Conservation (phyloP, 2,797 vertebrate species). For the Danionella dracula region DNA sequence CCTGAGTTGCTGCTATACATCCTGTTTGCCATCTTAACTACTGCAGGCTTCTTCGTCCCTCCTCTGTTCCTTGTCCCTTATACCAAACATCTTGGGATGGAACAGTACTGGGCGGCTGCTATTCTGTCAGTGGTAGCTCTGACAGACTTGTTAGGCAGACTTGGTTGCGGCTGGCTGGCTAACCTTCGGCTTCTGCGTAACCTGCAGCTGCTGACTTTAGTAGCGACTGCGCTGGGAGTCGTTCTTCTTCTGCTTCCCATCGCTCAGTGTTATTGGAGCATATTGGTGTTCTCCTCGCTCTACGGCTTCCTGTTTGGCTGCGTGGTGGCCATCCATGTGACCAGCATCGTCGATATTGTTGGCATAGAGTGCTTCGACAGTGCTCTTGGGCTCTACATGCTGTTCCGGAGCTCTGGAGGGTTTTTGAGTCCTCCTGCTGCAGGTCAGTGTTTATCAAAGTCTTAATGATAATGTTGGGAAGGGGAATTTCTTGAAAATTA, state of each 20-base stretch:
- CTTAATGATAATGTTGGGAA: too few relatives aligned
- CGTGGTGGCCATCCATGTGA: conserved; percentile 61
- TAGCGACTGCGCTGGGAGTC: conserved; percentile 50
- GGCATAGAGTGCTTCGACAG: conserved; percentile 58
- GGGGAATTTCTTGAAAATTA: too few relatives aligned
- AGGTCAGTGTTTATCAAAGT: conserved; percentile 40
- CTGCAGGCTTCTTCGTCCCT: conserved; percentile 59
- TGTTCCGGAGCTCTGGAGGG: conserved; percentile 62
- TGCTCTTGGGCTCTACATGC: conserved; percentile 63
- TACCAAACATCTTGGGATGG: conserved; percentile 52
- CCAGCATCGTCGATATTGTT: conserved; percentile 63
- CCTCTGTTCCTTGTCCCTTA: conserved; percentile 61
- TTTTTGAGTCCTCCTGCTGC: conserved; percentile 60
- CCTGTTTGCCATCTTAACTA: conserved; percentile 60
- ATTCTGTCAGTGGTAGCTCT: conserved; percentile 57
- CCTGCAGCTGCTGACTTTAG: conserved; percentile 59
- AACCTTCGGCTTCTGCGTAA: conserved; percentile 61
- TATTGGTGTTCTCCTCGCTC: conserved; percentile 51
- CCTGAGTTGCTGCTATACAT: conserved; percentile 60
- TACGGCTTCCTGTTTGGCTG: conserved; percentile 67
- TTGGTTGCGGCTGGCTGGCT: conserved; percentile 61
- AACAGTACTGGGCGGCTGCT: conserved; percentile 58
- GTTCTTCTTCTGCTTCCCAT: conserved; percentile 61
- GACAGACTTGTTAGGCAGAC: conserved; percentile 58
- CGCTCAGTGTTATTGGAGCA: conserved; percentile 50